Percentiles rank a stretch among this genome's conserved stretches.
phyloP scores from a whole-genome alignment of 1,140 invertebrate genomes.

The Aleiodes sp. region DNA sequence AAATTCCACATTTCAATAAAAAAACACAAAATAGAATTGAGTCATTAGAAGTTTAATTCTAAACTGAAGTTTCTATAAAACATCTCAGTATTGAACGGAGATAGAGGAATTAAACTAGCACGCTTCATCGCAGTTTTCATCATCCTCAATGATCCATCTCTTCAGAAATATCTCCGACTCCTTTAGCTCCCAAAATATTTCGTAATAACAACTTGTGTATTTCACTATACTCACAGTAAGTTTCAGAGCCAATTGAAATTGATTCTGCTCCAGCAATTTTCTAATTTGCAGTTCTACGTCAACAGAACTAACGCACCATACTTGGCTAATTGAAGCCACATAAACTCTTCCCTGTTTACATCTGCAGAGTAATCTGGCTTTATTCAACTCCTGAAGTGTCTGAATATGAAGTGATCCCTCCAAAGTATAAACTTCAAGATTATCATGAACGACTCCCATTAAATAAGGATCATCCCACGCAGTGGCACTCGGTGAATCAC shows the following conservation, averaged over 20 bases:
- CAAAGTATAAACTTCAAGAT: conserved; percentile 84
- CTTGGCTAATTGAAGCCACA: conserved; percentile 83
- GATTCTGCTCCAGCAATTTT: conserved; percentile 84
- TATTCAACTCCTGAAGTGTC: conserved; percentile 70
- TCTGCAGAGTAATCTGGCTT: conserved; percentile 75
- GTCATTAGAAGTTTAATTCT: no score
- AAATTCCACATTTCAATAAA: no score
- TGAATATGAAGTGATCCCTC: conserved; percentile 72
- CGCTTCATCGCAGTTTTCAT: no score
- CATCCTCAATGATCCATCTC: no score
- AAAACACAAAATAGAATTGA: no score
- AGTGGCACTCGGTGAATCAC: conserved; percentile 81
- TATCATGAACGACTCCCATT: conserved; percentile 82
- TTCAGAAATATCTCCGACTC: no score
- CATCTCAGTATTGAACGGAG: no score
- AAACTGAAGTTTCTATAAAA: no score
- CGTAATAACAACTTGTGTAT: no score
- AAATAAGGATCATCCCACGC: conserved; percentile 93
- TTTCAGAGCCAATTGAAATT: conserved; percentile 93
- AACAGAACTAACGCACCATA: conserved; percentile 85
- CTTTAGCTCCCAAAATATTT: no score
- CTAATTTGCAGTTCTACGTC: conserved; percentile 84
- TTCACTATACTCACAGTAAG: no score
- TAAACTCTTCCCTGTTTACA: conserved; percentile 83
- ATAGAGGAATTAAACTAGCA: no score